Base-by-base conservation (phyloP, 2,888 invertebrate genomes). In the Lepetodrilus schrolli region DNA sequence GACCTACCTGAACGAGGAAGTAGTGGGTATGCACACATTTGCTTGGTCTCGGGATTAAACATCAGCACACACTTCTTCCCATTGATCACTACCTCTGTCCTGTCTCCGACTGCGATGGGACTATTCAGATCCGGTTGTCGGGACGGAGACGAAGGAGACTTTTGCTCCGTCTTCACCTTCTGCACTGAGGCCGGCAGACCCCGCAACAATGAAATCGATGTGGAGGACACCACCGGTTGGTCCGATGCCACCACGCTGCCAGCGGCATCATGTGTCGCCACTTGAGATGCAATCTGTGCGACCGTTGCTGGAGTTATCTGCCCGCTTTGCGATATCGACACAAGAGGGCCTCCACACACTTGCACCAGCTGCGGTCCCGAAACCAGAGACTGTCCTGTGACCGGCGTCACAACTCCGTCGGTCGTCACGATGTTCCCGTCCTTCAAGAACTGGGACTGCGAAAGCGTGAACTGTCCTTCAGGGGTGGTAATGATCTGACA, bases 31-130 rank as follows among this genome's bases (percentile, higher is more conserved):
- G 91, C 91, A 80, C 88, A 86, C 38, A 91, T 82, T 77, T 89
- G 86, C 2, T 88, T 88, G 0, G 88, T 89, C n/a, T 87, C 86
- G 2, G 87, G 86, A 73, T 90, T 87, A 8, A 89, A 84, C 73
- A 89, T 86, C 58, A 91, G 80, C 49, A 90, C 81, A 85, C 91
- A 91, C 72, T 90, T 90, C 83, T 89, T 89, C 4, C 90, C 90
- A 71, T 88, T 88, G 1, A 91, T 86, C 7, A 86, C 84, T 7
- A 91, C 88, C 34, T 90, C 83, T 26, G 89, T 88, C 48, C 87
- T 83, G 20, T 88, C 84, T 4, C 82, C 83, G 38, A 88, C 81
- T 17, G 83, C 80, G 34, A 88, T 88, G 5, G 88, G 88, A 73
- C 82, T 79, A 21, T 79, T 78, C 2, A 86, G 74, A 73, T 87